Evolutionary conservation across 2,113 vertebrate species (phyloP).

Genomic region (Brachyistius frenatus): DNA sequence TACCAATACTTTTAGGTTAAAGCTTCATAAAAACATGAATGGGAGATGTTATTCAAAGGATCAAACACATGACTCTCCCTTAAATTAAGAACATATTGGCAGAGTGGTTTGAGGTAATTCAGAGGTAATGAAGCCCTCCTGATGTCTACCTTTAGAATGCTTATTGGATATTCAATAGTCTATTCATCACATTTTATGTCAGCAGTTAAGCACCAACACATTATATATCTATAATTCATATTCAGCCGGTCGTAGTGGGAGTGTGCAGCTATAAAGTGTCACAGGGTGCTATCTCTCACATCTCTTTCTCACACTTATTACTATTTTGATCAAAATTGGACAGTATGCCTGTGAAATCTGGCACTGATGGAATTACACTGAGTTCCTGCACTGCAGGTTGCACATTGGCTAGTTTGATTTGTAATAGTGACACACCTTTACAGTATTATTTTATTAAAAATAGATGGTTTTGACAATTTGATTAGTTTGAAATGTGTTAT

Average conservation of each 20-base stretch:
- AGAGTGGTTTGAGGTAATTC: conserved; percentile 31
- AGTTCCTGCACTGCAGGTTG: neutral
- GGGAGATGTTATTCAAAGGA: conserved; percentile 28
- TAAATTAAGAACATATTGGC: conserved; percentile 34
- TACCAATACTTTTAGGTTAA: conserved; percentile 41
- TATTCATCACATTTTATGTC: conserved; percentile 64
- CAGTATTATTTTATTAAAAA: too few relatives aligned
- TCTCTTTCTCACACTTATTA: conserved; percentile 5
- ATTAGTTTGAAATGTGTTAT: neutral
- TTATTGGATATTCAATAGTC: conserved; percentile 49
- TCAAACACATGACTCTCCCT: conserved; percentile 9
- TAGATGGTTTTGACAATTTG: neutral
- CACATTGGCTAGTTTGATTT: neutral
- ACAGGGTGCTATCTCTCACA: neutral
- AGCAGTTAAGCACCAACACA: conserved; percentile 48
- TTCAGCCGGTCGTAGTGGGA: conserved; percentile 10
- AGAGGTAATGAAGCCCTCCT: conserved; percentile 40
- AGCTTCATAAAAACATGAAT: conserved; percentile 39
- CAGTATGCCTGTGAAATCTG: conserved; percentile 9
- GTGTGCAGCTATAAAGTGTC: conserved; percentile 24
- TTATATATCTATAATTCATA: conserved; percentile 56
- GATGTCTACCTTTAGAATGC: conserved; percentile 41
- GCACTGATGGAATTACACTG: conserved; percentile 2
- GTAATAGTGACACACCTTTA: neutral
- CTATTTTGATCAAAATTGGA: conserved; percentile 5